Evolutionary conservation across 2,113 vertebrate species (phyloP), one percentile per base, ranked within the genome.

Genomic region (Pachyramphus minor): DNA sequence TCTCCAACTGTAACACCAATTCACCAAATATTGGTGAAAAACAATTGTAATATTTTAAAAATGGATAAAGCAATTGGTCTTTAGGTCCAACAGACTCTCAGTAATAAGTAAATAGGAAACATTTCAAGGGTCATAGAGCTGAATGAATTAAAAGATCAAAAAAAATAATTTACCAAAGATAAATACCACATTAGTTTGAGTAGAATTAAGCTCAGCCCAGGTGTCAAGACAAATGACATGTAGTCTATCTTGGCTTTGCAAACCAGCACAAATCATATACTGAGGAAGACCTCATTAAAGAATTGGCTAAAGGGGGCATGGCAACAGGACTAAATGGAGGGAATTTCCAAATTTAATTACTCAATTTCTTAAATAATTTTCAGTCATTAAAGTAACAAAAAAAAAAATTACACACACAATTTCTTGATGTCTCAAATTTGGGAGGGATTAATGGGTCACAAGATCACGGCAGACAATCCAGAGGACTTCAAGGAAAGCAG

Each of bases 381-480:
- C 20, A 60, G 6, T 33, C 1, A 50, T 30, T 28, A 79, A 66
- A 16, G 6, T 47, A 33, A n/a, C 4, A 52, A 71, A 75, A 45
- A 45, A 27, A n/a, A n/a, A n/a, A n/a, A n/a, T n/a, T 14, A 39
- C 1, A 0, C 31, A 14, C 12, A 55, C 44, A 17, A 53, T 52
- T 68, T 85, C 11, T 50, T 73, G 21, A 44, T 74, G 33, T 21
- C 39, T 77, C 44, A 62, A 6, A 77, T 25, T 60, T 30, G 6
- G 9, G 31, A 74, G 8, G 23, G 9, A 31, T 49, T 73, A 80
- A 23, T 33, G 21, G 4, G 59, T 52, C n/a, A 55, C 0, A 1
- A 42, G 30, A 60, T 33, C 23, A 49, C 27, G 2, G 0, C 30
- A 72, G 33, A 52, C 1, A 62, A 44, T 56, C 21, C 4, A 7